Evolutionary conservation across 2,888 invertebrate genomes (phyloP).

Genomic region (Melanchra persicariae): DNA sequence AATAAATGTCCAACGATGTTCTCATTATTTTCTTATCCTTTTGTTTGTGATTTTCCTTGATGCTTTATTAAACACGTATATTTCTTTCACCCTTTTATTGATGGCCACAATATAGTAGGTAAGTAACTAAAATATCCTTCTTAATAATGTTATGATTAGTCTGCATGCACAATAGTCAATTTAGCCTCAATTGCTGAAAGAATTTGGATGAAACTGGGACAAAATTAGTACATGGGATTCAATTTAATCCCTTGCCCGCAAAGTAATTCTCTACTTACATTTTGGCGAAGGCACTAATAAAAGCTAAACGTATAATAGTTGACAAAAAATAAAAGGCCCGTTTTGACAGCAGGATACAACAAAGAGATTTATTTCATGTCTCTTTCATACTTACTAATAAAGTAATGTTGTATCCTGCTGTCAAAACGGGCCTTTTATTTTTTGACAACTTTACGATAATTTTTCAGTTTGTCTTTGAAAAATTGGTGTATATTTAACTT

Average conservation of each 20-base stretch:
- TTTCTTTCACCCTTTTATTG: neutral
- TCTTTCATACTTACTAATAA: no score
- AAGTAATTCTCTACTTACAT: no score
- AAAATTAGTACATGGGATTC: neutral
- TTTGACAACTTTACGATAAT: no score
- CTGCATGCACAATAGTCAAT: neutral
- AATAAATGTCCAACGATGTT: conserved; percentile 2
- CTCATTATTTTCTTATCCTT: conserved; percentile 11
- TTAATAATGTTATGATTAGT: neutral
- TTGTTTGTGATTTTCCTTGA: conserved; percentile 13
- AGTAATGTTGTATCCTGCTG: no score
- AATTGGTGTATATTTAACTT: no score
- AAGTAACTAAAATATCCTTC: neutral
- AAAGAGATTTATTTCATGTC: no score
- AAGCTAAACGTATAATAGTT: no score
- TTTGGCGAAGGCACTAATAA: no score
- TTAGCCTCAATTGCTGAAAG: neutral
- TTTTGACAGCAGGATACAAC: no score
- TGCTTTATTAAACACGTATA: conserved; percentile 5
- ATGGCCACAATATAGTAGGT: neutral
- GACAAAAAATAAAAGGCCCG: no score
- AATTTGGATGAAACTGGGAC: neutral
- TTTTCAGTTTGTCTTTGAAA: no score
- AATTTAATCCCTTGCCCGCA: neutral
- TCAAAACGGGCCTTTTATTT: no score